A percentile compares a stretch with the other conserved stretches of the same genome.
Conservation (phyloP, 2,888 invertebrate species). For the Cacoxenus indagator region DNA sequence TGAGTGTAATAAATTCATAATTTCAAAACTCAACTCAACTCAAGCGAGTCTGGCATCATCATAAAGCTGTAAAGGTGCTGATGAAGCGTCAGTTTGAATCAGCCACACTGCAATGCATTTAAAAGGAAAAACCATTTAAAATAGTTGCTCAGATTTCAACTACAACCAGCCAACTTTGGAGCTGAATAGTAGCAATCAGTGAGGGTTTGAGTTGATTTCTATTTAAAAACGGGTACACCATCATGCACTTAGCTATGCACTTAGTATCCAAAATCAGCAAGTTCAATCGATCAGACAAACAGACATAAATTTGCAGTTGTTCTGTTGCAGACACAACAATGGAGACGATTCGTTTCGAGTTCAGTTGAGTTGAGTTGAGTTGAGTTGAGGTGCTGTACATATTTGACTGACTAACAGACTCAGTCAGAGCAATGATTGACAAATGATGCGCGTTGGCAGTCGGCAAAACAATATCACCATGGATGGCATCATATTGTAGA, state of each 20-base stretch:
- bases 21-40: neutral
- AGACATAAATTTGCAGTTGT: neutral
- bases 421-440: neutral
- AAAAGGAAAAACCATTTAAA: neutral
- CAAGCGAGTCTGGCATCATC: neutral
- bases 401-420: neutral
- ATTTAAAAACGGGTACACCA: neutral
- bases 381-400: neutral
- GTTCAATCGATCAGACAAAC: neutral
- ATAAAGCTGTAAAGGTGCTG: neutral
- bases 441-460: neutral
- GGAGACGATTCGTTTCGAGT: neutral
- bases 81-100: neutral
- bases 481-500: neutral
- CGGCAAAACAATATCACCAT: neutral
- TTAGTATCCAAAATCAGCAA: neutral
- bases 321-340: neutral
- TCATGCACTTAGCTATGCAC: neutral
- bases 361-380: neutral
- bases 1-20: neutral
- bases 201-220: too few species aligned
- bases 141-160: neutral
- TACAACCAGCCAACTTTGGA: neutral
- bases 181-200: too few species aligned
- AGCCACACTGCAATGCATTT: neutral